Evolutionary conservation across 2,113 vertebrate genomes (phyloP).

Genomic region (Melanocharis versteri): DNA sequence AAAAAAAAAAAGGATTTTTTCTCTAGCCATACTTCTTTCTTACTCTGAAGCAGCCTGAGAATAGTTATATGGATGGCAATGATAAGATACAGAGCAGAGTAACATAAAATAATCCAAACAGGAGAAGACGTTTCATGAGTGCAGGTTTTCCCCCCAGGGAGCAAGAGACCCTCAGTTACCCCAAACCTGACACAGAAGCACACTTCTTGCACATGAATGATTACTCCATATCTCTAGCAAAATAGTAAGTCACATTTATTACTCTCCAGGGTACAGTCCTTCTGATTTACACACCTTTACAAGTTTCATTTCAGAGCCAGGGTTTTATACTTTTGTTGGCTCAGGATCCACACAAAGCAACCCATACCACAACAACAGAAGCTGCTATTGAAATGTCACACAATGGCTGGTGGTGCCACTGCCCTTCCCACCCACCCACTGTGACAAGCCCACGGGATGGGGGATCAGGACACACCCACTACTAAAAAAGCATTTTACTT

Average conservation of each 20-base stretch:
- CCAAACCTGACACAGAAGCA: not conserved
- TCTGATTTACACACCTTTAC: slow-evolving; percentile 36
- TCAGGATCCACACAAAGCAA: not conserved
- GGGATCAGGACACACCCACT: not conserved
- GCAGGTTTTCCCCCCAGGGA: not conserved
- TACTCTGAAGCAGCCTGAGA: not conserved
- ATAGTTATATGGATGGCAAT: not conserved
- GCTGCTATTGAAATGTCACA: not conserved
- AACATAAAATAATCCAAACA: slow-evolving; percentile 7
- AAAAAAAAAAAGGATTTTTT: not conserved
- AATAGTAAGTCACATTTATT: slow-evolving; percentile 29
- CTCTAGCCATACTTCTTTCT: not conserved
- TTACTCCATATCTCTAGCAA: not conserved
- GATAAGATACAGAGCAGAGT: not conserved
- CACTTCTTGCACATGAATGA: not conserved
- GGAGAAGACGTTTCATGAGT: not conserved
- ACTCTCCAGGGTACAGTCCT: not conserved
- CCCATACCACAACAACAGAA: not conserved
- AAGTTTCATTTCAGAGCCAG: not conserved
- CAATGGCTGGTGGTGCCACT: not conserved
- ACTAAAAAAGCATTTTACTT: not conserved
- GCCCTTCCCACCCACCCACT: not conserved
- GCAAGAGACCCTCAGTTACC: not conserved
- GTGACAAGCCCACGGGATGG: not conserved
- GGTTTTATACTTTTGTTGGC: not conserved